Conservation (phyloP, 2,797 vertebrate genomes). For the Ptychadena robeensis region DNA sequence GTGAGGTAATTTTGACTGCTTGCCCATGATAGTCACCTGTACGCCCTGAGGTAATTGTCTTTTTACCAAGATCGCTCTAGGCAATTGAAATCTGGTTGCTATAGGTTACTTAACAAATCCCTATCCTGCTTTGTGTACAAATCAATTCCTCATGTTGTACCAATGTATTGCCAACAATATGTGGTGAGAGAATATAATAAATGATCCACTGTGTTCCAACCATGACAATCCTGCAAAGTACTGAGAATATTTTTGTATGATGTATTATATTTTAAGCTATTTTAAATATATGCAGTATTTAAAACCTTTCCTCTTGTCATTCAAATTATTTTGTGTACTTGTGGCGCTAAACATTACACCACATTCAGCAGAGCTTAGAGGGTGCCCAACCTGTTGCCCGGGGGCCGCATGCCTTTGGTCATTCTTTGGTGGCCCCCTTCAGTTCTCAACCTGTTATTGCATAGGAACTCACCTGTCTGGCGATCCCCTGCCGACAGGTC, state of each 20-base stretch:
- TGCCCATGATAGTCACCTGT: neutral
- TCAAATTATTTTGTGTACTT: neutral
- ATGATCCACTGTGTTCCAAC: neutral
- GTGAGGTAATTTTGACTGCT: neutral
- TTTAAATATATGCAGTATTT: slow-evolving; percentile 56
- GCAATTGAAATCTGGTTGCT: neutral
- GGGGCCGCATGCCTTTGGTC: no score
- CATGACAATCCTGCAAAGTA: slow-evolving; percentile 15
- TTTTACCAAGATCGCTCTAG: neutral
- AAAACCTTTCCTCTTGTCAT: slow-evolving; percentile 8
- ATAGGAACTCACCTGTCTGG: no score
- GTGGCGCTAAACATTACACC: neutral
- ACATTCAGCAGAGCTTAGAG: neutral
- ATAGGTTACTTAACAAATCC: neutral
- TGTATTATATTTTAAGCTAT: slow-evolving; percentile 50
- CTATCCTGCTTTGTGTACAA: neutral
- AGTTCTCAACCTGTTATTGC: no score
- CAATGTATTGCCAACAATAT: no score
- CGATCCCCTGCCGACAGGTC: no score
- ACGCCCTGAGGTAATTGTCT: no score
- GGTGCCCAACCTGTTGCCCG: no score
- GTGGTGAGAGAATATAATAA: neutral
- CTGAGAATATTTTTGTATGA: slow-evolving; percentile 45
- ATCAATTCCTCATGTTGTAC: no score
- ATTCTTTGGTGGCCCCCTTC: no score